These are phyloP conservation scores for Falco cherrug DNA, from an alignment of 2,797 vertebrate species.

Conservation along the genomic window DNA sequence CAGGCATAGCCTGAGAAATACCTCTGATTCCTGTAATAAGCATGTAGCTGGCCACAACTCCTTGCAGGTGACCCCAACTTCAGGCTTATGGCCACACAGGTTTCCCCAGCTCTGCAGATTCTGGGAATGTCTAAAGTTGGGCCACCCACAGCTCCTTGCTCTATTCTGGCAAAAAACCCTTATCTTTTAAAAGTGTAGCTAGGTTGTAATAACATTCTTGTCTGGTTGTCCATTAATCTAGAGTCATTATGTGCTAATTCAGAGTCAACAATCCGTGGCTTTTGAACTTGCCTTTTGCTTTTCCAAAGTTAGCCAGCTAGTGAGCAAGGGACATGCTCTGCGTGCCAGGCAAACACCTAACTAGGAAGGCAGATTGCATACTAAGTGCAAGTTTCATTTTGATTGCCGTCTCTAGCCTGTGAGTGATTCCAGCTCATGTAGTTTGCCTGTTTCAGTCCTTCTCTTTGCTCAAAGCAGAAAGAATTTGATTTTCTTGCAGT, in stretches of 20 bases:
- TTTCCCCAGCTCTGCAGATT: neutral
- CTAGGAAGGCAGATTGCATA: neutral
- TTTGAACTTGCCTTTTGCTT: neutral
- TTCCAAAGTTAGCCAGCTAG: neutral
- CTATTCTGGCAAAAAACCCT: fast-evolving
- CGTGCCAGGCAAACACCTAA: neutral
- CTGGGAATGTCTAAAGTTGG: neutral
- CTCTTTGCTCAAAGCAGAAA: neutral
- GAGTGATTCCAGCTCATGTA: neutral
- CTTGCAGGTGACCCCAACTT: neutral
- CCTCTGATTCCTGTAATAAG: neutral
- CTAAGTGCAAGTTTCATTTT: neutral
- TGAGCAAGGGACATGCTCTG: neutral
- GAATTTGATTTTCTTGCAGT: neutral
- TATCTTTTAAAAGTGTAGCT: neutral
- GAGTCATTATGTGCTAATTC: neutral
- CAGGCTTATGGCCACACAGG: neutral
- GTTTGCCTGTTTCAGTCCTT: neutral
- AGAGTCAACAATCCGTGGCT: neutral
- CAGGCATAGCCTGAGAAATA: neutral
- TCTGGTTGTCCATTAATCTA: neutral
- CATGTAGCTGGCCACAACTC: neutral
- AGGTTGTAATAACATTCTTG: neutral
- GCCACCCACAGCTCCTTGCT: neutral
- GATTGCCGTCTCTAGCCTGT: neutral